Evolutionary conservation across 1,140 invertebrate genomes (phyloP).

Genomic region (Drosophila saltans): DNA sequence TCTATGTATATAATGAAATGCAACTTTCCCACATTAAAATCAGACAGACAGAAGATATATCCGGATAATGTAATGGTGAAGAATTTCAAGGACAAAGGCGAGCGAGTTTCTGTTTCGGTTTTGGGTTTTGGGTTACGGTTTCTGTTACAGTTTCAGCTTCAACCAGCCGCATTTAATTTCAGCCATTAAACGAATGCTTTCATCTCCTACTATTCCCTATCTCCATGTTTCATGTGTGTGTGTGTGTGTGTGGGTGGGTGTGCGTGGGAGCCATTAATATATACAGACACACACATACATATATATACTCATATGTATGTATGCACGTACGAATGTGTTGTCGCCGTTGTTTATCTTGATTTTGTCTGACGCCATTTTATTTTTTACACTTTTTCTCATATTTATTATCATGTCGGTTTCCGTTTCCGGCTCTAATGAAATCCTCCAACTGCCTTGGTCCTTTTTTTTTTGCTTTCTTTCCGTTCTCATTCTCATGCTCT

Average conservation of each 20-base stretch:
- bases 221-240: slow-evolving; percentile 35
- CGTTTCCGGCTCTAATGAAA: slow-evolving; percentile 63
- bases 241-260: not conserved
- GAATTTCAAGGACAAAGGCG: slow-evolving; percentile 1
- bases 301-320: slow-evolving; percentile 31
- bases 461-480: not conserved
- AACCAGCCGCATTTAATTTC: slow-evolving; percentile 56
- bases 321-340: slow-evolving; percentile 19
- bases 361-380: slow-evolving; percentile 54
- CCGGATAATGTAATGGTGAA: not conserved
- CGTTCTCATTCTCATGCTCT: slow-evolving; percentile 3
- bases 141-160: slow-evolving; percentile 14
- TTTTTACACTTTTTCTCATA: slow-evolving; percentile 72
- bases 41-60: slow-evolving; percentile 26
- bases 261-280: slow-evolving; percentile 33
- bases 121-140: slow-evolving; percentile 23
- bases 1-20: slow-evolving; percentile 13
- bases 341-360: slow-evolving; percentile 70
- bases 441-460: slow-evolving; percentile 39
- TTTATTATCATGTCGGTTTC: slow-evolving; percentile 76
- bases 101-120: slow-evolving; percentile 15
- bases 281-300: not conserved
- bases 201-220: slow-evolving; percentile 19
- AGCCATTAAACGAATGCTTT: slow-evolving; percentile 47
- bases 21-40: slow-evolving; percentile 20